A percentile compares a stretch with the other conserved stretches of the same genome.
These are phyloP conservation scores for Eupithecia dodoneata DNA, from an alignment of 2,888 invertebrate genomes.

Conservation along the genomic window DNA sequence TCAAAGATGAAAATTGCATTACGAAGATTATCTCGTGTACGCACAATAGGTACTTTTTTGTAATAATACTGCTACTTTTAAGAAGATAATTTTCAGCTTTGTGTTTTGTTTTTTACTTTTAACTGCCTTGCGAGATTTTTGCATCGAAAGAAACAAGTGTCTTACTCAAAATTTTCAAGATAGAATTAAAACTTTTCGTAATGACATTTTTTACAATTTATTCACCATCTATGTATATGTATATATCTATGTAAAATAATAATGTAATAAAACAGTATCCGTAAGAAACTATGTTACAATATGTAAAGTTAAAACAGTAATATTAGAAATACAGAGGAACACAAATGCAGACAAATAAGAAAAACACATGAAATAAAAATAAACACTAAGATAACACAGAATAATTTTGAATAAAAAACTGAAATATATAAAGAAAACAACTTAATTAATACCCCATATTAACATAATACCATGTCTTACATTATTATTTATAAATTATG, in stretches of 20 bases:
- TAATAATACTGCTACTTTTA: constrained; percentile 39
- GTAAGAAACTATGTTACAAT: background rate
- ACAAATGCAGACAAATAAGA: no score
- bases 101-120: constrained; percentile 29
- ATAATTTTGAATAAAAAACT: no score
- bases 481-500: no score
- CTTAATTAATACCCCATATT: no score
- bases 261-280: background rate
- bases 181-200: no score
- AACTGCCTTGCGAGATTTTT: background rate
- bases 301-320: background rate
- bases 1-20: constrained; percentile 72
- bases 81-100: constrained; percentile 43
- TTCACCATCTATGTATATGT: no score
- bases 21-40: constrained; percentile 48
- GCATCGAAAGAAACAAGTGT: background rate
- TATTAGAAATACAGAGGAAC: background rate
- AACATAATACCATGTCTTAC: no score
- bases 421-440: no score
- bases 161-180: no score
- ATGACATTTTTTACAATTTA: no score
- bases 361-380: background rate
- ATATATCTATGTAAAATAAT: no score
- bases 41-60: constrained; percentile 40
- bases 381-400: background rate